Percentiles rank a stretch among this genome's conserved stretches.
These are phyloP conservation scores for Triplophysa tibetana DNA, from an alignment of 2,113 vertebrate genomes.

Conservation along the genomic window DNA sequence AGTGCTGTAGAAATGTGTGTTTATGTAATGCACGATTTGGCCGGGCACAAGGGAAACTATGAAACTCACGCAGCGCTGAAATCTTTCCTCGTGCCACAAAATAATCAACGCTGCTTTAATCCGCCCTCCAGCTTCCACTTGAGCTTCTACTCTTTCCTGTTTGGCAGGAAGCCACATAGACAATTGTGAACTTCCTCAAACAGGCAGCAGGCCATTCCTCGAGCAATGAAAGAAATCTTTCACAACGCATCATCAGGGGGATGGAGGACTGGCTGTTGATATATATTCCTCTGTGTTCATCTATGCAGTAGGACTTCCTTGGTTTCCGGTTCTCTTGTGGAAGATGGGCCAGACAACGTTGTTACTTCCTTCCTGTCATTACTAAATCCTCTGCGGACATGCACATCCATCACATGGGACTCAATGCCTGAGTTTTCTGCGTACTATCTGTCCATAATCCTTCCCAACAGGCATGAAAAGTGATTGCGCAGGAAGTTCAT, in stretches of 20 bases:
- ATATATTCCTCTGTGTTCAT: neutral
- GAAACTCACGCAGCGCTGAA: constrained; percentile 14
- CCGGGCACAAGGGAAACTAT: constrained; percentile 7
- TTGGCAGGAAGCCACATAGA: constrained; percentile 18
- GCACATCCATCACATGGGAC: constrained; percentile 20
- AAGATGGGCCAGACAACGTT: neutral
- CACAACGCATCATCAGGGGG: neutral
- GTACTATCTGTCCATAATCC: constrained; percentile 17
- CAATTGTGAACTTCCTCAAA: constrained; percentile 16
- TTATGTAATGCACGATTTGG: neutral
- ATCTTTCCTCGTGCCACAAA: constrained; percentile 34
- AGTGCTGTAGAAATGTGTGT: constrained; percentile 7
- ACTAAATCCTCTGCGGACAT: neutral
- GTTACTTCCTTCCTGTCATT: constrained; percentile 29
- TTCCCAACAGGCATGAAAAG: constrained; percentile 12
- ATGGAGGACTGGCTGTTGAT: neutral
- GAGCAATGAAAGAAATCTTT: neutral
- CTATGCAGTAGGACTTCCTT: neutral
- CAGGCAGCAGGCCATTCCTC: neutral
- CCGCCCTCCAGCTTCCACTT: neutral
- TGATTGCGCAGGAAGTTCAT: neutral
- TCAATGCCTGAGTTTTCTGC: constrained; percentile 16
- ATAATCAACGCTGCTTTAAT: constrained; percentile 42
- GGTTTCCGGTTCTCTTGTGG: neutral
- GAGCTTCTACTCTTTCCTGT: constrained; percentile 26